phyloP scores from a whole-genome alignment of 2,797 vertebrate genomes.

The Choloepus didactylus region DNA sequence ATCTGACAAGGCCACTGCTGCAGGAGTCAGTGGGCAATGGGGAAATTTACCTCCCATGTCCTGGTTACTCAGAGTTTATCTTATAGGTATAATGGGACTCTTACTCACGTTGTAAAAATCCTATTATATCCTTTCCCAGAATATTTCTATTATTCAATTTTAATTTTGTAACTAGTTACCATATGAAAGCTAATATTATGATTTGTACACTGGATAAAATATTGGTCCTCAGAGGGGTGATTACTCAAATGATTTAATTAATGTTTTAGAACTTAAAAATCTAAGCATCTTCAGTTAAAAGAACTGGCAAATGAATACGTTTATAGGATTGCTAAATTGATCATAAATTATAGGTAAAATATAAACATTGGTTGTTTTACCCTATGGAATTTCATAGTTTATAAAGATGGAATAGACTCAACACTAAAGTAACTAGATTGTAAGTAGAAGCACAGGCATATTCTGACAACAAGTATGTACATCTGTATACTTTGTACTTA shows the following conservation, averaged over 20 bases:
- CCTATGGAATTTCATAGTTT: slow-evolving; percentile 34
- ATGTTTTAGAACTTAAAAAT: slow-evolving; percentile 38
- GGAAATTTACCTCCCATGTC: neutral
- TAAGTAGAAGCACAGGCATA: neutral
- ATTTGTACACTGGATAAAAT: slow-evolving; percentile 40
- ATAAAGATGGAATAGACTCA: neutral
- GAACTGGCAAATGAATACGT: slow-evolving; percentile 1
- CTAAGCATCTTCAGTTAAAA: slow-evolving; percentile 7
- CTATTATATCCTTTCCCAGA: neutral
- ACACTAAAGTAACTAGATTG: neutral
- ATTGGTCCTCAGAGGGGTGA: neutral
- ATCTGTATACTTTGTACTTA: neutral
- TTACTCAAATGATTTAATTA: slow-evolving; percentile 16
- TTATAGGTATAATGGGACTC: neutral
- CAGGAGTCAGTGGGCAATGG: neutral
- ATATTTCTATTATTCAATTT: slow-evolving; percentile 35
- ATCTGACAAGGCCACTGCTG: neutral
- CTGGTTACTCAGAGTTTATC: neutral
- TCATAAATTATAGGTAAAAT: slow-evolving; percentile 42
- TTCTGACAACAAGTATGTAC: neutral
- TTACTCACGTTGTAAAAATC: neutral
- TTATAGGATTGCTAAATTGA: neutral
- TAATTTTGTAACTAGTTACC: slow-evolving; percentile 34
- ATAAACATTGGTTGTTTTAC: neutral
- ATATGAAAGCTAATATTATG: neutral